These are phyloP conservation scores for Diglossa cyanea DNA, from an alignment of 2,797 vertebrate genomes.

Conservation along the genomic window DNA sequence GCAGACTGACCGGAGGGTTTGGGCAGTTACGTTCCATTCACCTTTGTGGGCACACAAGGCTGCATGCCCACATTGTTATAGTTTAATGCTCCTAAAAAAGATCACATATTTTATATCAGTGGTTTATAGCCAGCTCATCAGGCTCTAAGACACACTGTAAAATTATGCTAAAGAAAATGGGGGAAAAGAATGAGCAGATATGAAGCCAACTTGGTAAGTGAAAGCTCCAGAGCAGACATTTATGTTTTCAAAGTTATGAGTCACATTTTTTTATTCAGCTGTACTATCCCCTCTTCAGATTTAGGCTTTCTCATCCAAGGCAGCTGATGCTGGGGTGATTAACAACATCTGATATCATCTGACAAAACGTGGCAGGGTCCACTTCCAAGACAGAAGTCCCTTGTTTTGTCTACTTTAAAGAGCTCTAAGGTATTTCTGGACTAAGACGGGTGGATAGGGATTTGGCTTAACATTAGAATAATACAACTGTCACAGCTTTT, in stretches of 20 bases:
- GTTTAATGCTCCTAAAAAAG: conserved; percentile 6
- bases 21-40: background rate
- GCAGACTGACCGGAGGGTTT: background rate
- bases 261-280: background rate
- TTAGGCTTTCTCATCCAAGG: background rate
- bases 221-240: background rate
- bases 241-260: background rate
- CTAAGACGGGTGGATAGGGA: background rate
- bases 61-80: background rate
- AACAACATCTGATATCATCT: background rate
- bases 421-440: background rate
- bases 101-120: background rate
- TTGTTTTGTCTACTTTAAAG: background rate
- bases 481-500: background rate
- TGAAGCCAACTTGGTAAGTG: background rate
- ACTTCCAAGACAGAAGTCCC: background rate
- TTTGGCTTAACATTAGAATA: background rate
- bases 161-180: background rate
- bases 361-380: background rate
- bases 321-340: background rate
- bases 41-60: background rate
- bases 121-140: conserved; percentile 17
- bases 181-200: background rate
- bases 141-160: background rate
- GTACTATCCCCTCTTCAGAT: background rate